A percentile compares a stretch with the other conserved stretches of the same genome.
These are phyloP conservation scores for Zaprionus obscuricornis DNA, from an alignment of 2,888 invertebrate species.

Conservation along the genomic window DNA sequence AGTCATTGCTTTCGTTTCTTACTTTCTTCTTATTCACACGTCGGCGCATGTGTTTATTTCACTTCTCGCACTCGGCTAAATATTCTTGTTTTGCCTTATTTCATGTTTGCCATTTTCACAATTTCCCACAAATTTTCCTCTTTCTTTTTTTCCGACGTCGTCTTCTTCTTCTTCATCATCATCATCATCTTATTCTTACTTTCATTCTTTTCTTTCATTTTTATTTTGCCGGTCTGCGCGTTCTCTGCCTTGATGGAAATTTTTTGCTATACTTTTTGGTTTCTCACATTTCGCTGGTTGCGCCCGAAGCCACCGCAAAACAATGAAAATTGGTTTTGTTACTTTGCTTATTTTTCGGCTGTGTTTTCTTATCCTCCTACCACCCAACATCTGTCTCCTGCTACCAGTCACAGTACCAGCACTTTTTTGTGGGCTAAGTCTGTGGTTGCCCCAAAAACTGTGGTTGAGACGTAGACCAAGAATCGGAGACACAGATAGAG, in stretches of 20 bases:
- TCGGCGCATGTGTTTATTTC: conserved; percentile 65
- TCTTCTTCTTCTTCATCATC: too few relatives aligned
- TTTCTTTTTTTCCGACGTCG: too few relatives aligned
- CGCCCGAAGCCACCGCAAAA: conserved; percentile 66
- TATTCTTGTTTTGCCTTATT: conserved; percentile 46
- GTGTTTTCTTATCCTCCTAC: not conserved
- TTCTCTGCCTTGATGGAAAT: conserved; percentile 53
- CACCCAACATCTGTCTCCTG: too few relatives aligned
- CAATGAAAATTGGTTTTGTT: conserved; percentile 79
- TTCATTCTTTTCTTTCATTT: not conserved
- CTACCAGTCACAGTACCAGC: not conserved
- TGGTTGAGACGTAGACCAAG: conserved; percentile 8
- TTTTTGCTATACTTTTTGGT: conserved; percentile 64
- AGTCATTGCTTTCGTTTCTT: conserved; percentile 4
- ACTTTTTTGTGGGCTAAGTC: conserved; percentile 55
- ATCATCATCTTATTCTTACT: too few relatives aligned
- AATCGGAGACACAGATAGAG: not conserved
- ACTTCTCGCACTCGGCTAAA: conserved; percentile 53
- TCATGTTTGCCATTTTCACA: too few relatives aligned
- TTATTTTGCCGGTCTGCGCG: conserved; percentile 10
- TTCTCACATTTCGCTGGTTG: conserved; percentile 46
- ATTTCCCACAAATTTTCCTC: too few relatives aligned
- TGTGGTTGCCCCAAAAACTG: conserved; percentile 44
- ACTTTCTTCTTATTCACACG: conserved; percentile 34
- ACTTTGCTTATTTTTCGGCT: conserved; percentile 52